phyloP scores from a whole-genome alignment of 2,113 vertebrate species.

The Myotis lucifugus region DNA sequence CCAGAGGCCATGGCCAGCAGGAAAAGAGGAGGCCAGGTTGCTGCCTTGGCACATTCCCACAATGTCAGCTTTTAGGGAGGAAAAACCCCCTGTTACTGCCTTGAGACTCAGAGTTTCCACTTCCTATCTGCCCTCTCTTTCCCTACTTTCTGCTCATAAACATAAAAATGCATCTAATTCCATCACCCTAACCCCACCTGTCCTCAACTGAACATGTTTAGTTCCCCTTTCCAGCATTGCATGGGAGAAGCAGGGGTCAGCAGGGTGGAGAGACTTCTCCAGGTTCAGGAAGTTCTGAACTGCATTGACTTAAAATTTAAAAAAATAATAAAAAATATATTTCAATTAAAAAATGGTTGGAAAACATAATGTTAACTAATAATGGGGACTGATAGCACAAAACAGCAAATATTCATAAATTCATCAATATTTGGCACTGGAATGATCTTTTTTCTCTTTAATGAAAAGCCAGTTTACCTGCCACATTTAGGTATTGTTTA shows the following conservation, averaged over 20 bases:
- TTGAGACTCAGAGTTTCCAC: neutral
- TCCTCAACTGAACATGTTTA: neutral
- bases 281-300: neutral
- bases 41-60: neutral
- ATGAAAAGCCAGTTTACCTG: conserved; percentile 22
- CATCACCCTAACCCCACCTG: neutral
- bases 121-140: neutral
- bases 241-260: neutral
- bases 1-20: neutral
- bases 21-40: neutral
- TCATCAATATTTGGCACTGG: neutral
- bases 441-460: conserved; percentile 33
- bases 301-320: neutral
- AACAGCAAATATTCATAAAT: neutral
- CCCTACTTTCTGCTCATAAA: neutral
- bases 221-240: neutral
- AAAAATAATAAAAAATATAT: neutral
- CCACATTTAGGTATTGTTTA: neutral
- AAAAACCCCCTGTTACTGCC: neutral
- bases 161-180: neutral
- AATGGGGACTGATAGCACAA: neutral
- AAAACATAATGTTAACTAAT: neutral
- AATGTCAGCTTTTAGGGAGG: neutral
- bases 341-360: neutral
- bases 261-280: neutral